Percentiles rank a stretch among this genome's conserved stretches.
Conservation (phyloP, 2,888 invertebrate genomes). For the Lymantria monacha region DNA sequence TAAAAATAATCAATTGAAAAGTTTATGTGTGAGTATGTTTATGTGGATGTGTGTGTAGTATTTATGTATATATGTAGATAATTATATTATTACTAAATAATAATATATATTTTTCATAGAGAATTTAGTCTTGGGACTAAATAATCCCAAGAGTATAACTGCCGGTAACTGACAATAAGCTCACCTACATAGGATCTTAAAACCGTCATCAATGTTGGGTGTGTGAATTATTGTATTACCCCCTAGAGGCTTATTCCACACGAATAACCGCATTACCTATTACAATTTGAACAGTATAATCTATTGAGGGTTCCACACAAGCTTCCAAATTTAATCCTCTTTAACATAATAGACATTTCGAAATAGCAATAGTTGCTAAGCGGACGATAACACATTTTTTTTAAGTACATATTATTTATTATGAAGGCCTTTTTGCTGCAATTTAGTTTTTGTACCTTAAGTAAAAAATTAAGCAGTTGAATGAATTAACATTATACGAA, state of each 20-base stretch:
- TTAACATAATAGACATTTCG: constrained; percentile 10
- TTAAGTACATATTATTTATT: too few relatives aligned
- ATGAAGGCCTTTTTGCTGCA: too few relatives aligned
- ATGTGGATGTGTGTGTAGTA: too few relatives aligned
- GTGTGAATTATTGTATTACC: constrained; percentile 4
- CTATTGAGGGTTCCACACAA: constrained; percentile 7
- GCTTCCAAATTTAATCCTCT: constrained; percentile 11
- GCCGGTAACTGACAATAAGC: constrained; percentile 4
- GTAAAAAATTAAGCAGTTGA: too few relatives aligned
- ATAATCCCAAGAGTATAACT: neutral
- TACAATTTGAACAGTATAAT: constrained; percentile 11
- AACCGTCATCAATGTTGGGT: constrained; percentile 2
- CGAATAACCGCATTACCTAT: constrained; percentile 10
- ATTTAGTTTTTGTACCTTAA: too few relatives aligned
- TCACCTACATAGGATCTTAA: neutral
- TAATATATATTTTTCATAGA: neutral
- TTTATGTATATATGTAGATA: too few relatives aligned
- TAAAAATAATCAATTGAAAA: too few relatives aligned
- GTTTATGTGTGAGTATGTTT: too few relatives aligned
- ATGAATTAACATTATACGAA: too few relatives aligned
- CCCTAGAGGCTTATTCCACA: constrained; percentile 5
- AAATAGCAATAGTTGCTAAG: neutral
- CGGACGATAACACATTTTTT: neutral
- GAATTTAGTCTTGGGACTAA: neutral
- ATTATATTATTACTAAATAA: too few relatives aligned